phyloP scores from a whole-genome alignment of 2,797 vertebrate genomes.

The Mormyrops boulengeri region DNA sequence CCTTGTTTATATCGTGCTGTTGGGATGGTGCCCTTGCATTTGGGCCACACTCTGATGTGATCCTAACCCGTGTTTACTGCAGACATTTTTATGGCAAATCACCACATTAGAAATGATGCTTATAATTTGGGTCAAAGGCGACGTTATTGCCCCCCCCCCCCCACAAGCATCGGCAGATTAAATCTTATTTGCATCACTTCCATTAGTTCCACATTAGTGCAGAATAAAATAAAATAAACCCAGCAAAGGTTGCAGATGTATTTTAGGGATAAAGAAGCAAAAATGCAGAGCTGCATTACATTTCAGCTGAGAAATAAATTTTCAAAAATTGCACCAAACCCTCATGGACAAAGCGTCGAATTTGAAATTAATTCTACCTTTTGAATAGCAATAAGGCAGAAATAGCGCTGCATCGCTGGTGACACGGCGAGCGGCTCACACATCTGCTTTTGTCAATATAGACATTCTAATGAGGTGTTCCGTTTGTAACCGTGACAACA shows the following conservation, averaged over 20 bases:
- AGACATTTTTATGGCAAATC: background rate
- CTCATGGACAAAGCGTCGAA: background rate
- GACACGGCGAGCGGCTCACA: background rate
- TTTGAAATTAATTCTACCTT: background rate
- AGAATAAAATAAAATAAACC: slow-evolving; percentile 1
- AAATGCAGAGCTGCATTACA: background rate
- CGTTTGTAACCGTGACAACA: slow-evolving; percentile 7
- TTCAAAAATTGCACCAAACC: background rate
- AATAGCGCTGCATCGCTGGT: background rate
- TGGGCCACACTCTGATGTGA: background rate
- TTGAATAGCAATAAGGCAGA: background rate
- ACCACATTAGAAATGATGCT: background rate
- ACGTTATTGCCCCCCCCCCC: background rate
- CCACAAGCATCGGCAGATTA: background rate
- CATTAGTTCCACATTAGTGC: background rate
- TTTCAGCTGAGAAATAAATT: background rate
- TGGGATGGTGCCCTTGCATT: background rate
- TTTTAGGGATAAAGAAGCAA: background rate
- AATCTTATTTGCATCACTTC: background rate
- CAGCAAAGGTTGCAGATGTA: background rate
- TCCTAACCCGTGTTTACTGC: background rate
- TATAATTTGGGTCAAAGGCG: background rate
- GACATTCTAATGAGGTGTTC: slow-evolving; percentile 24
- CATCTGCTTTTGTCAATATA: slow-evolving; percentile 3
- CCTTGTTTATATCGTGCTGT: background rate